Base-by-base conservation (phyloP, 2,113 vertebrate species). In the Corapipo altera region DNA sequence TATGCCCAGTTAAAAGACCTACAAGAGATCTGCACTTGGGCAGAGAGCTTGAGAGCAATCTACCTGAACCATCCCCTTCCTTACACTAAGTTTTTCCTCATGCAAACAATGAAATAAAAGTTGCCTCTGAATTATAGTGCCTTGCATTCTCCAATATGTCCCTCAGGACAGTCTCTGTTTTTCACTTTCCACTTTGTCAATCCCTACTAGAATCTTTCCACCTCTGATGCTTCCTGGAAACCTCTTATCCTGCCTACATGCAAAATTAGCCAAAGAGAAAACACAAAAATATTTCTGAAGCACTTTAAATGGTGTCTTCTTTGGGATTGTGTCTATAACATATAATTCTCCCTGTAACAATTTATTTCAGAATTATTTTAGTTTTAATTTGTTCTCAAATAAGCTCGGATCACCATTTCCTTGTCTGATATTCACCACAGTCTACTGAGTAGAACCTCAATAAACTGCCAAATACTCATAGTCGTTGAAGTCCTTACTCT, bases 131-230 rank as follows among this genome's bases (percentile, higher is more conserved):
- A 33, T 55, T 90, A 16, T 7, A 64, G 41, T 69, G 39, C 6
- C 9, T 67, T 74, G 12, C 17, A n/a, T 13, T 9, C 7, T 74
- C 41, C 9, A 10, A 39, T 76, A 30, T 35, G 6, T 43, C 52
- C 26, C 41, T 65, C 22, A 57, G 0, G 0, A 11, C 11, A 57
- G 8, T 26, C 8, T 8, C 15, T 67, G 17, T 5, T 84, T 70
- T 65, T 65, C 14, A 48, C 8, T 72, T 78, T 48, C 16, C 30
- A 18, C 4, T 88, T 62, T 73, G 14, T 43, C n/a, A 70, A 26
- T 51, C 14, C 32, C 14, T 54, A 30, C 0, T 1, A 80, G 33
- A 91, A 58, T 54, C 52, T 66, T 83, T 79, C 69, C 30, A 62
- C 4, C 8, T 75, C 20, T 64, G 28, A 23, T 46, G 4, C 11